phyloP scores from a whole-genome alignment of 2,797 vertebrate species.

The Microcaecilia unicolor region DNA sequence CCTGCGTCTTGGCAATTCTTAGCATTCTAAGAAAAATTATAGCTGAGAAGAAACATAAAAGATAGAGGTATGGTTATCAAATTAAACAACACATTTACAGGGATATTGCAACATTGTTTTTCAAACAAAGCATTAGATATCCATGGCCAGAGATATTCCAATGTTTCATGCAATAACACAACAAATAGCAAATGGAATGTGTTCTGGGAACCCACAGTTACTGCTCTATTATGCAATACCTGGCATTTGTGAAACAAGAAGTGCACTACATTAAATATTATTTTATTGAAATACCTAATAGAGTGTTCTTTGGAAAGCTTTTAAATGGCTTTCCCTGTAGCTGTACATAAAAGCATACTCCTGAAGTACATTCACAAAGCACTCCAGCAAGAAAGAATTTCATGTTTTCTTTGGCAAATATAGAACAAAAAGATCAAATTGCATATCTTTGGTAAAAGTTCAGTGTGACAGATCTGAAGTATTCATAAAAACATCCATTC shows the following conservation, averaged over 20 bases:
- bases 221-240: neutral
- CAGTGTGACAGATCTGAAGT: neutral
- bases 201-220: neutral
- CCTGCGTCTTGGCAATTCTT: no score
- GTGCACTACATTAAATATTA: neutral
- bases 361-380: conserved; percentile 19
- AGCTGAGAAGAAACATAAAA: no score
- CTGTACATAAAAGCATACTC: no score
- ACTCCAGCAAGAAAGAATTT: conserved; percentile 7
- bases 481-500: no score
- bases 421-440: neutral
- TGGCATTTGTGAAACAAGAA: neutral
- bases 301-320: conserved; percentile 7
- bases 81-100: no score
- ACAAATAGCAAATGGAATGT: neutral
- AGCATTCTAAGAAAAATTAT: no score
- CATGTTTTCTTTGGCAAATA: conserved; percentile 5
- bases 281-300: conserved; percentile 3
- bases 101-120: no score
- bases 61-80: no score
- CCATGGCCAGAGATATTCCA: no score
- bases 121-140: no score
- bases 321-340: conserved; percentile 11
- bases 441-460: neutral
- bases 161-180: neutral